Evolutionary conservation across 2,797 vertebrate species (phyloP).

Genomic region (Acanthurus leucopareius): DNA sequence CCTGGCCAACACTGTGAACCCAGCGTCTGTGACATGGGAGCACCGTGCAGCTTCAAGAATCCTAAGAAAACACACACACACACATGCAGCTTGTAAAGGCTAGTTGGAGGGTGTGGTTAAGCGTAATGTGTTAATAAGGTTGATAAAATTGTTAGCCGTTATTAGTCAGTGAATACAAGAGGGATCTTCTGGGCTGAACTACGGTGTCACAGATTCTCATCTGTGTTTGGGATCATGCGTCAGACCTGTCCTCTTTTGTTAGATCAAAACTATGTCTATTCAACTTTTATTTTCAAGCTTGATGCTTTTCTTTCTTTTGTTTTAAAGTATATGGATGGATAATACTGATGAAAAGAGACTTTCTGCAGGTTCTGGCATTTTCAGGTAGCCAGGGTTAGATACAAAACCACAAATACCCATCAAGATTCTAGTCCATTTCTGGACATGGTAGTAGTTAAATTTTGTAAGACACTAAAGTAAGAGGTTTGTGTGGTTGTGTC

Average conservation of each 20-base stretch:
- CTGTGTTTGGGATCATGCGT: neutral
- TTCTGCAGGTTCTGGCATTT: neutral
- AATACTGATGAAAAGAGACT: neutral
- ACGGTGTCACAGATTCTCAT: neutral
- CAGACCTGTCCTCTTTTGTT: neutral
- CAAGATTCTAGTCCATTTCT: neutral
- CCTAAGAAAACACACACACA: slow-evolving; percentile 78
- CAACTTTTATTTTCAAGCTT: neutral
- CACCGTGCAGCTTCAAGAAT: slow-evolving; percentile 94
- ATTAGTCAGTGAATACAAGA: neutral
- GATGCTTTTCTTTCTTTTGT: neutral
- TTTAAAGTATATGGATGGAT: neutral
- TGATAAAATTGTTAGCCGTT: neutral
- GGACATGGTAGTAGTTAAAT: slow-evolving; percentile 8
- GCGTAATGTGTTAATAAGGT: neutral
- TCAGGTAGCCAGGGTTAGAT: neutral
- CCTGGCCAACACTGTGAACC: slow-evolving; percentile 93
- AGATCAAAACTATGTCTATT: neutral
- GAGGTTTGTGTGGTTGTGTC: neutral
- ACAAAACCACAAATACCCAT: neutral
- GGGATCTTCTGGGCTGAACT: too few species aligned
- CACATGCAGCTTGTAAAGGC: slow-evolving; percentile 13
- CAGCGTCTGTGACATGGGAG: slow-evolving; percentile 93
- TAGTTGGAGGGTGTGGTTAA: neutral
- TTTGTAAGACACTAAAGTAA: neutral